Evolutionary conservation across 1,140 invertebrate genomes (phyloP), one percentile per base, ranked within the genome.

Genomic region (Hypothenemus hampei): DNA sequence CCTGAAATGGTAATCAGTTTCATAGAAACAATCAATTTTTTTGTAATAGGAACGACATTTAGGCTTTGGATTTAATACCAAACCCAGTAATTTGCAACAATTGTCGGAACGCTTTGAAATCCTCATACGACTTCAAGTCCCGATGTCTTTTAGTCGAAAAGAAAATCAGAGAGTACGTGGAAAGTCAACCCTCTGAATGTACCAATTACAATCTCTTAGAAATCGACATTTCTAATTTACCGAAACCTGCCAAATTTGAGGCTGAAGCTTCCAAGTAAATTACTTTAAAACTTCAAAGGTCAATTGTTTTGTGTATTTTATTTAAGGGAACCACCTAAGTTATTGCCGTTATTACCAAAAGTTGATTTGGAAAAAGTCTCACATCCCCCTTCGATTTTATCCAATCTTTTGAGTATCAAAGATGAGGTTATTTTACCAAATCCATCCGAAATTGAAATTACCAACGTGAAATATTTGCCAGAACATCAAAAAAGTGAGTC

Each of bases 41-140:
- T 5, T 11, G 20, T 44, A 15, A 24, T 10, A 52, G 26, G 22
- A 6, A 18, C 16, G 35, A 13, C 40, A 43, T 24, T 51, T 29
- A 64, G 62, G 62, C 62, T 10, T 39, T 64, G 13, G 63, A 64
- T 51, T 23, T 64, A 22, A 56, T 64, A n/a, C 63, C 60, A n/a
- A 61, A 64, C 19, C 60, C 60, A 15, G 60, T 60, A 8, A 64
- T 64, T 33, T 64, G 63, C 52, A 62, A 60, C 20, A 58, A 44
- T 16, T 64, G 63, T 44, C 46, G 59, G 15, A 54, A 47, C 10
- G 58, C 58, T 15, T 43, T 64, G 13, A 62, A 62, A 51, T 57
- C 48, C 10, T 59, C 63, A 0, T 64, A 64, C 36, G 63, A 62
- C 3, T 64, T 64, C 37, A 64, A 64, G 46, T 57, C 48, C 3